Evolutionary conservation across 2,888 invertebrate species (phyloP).

Genomic region (Acrobasis suavella): DNA sequence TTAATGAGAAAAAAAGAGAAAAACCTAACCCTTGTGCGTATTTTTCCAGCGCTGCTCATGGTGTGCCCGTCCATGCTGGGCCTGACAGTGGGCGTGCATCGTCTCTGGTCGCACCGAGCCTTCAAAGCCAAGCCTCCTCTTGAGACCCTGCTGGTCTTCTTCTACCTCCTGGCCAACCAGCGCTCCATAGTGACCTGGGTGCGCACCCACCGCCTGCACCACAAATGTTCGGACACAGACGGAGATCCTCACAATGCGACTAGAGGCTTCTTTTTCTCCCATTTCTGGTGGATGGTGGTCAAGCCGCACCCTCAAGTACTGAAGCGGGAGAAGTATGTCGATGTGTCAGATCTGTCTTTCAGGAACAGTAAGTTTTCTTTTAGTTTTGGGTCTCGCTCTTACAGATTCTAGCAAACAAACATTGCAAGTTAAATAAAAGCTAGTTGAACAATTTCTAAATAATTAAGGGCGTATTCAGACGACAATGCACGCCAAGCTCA

Average conservation of each 20-base stretch:
- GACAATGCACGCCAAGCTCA: too few relatives aligned
- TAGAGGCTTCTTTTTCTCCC: conserved; percentile 92
- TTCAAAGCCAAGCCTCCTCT: conserved; percentile 9
- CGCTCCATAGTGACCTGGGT: neutral
- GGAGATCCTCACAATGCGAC: conserved; percentile 90
- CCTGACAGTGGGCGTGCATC: conserved; percentile 5
- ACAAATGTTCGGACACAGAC: conserved; percentile 81
- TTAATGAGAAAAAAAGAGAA: neutral
- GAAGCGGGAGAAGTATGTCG: neutral
- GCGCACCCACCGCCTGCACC: neutral
- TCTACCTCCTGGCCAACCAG: conserved; percentile 9
- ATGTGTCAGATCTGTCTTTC: neutral
- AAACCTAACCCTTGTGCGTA: too few relatives aligned
- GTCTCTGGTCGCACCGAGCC: conserved; percentile 15
- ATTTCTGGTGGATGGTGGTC: conserved; percentile 88
- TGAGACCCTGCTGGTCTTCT: conserved; percentile 1
- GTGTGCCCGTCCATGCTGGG: neutral
- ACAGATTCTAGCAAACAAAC: too few relatives aligned
- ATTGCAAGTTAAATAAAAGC: too few relatives aligned
- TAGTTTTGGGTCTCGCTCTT: too few relatives aligned
- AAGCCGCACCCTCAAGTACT: neutral
- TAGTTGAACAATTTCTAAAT: too few relatives aligned
- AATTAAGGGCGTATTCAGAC: too few relatives aligned
- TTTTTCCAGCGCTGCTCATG: neutral
- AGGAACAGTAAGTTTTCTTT: neutral